Evolutionary conservation across 2,888 invertebrate genomes (phyloP).

Genomic region (Phlogophora meticulosa): DNA sequence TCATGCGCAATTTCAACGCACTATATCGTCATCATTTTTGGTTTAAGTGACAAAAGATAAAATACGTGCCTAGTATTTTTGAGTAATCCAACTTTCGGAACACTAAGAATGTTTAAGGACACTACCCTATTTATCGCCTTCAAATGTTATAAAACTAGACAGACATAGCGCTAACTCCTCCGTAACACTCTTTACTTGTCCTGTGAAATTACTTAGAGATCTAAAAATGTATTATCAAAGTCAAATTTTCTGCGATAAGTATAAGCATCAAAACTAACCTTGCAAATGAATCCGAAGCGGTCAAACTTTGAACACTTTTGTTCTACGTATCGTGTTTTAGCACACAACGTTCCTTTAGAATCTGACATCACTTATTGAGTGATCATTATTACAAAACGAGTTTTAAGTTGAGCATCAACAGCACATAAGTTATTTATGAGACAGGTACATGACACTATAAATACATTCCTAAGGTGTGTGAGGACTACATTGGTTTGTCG

Average conservation of each 20-base stretch:
- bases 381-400: slow-evolving; percentile 50
- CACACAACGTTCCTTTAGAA: slow-evolving; percentile 26
- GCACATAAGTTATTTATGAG: slow-evolving; percentile 28
- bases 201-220: not conserved
- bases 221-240: not conserved
- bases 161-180: not conserved
- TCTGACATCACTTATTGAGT: slow-evolving; percentile 47
- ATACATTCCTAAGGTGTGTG: slow-evolving; percentile 53
- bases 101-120: no score
- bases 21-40: no score
- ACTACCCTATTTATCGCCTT: no score
- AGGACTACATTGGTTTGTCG: slow-evolving; percentile 49
- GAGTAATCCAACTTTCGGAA: no score
- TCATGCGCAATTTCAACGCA: no score
- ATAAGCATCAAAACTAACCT: slow-evolving; percentile 19
- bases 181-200: no score
- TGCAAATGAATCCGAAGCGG: slow-evolving; percentile 27
- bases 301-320: slow-evolving; percentile 14
- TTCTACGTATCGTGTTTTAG: slow-evolving; percentile 7
- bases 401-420: slow-evolving; percentile 49
- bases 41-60: no score
- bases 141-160: no score
- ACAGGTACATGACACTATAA: slow-evolving; percentile 38
- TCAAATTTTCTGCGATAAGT: not conserved
- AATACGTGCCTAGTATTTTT: no score